Conservation (phyloP, 2,888 invertebrate genomes). For the Andrena fulva region DNA sequence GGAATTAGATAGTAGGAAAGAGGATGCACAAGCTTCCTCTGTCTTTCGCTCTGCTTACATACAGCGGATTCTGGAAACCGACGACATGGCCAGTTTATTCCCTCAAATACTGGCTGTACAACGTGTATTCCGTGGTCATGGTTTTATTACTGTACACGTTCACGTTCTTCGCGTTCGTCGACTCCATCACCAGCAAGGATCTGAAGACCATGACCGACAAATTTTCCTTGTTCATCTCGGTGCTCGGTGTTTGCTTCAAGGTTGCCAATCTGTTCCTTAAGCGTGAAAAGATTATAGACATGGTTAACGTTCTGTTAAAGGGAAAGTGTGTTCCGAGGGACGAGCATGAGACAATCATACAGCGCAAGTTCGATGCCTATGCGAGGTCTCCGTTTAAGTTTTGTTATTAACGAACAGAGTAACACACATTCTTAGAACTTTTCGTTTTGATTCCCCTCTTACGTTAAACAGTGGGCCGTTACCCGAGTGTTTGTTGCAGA, state of each 20-base stretch:
- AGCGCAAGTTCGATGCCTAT: slow-evolving; percentile 50
- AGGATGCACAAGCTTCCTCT: slow-evolving; percentile 53
- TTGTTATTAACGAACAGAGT: slow-evolving; percentile 8
- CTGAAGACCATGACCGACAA: slow-evolving; percentile 61
- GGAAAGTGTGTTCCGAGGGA: slow-evolving; percentile 54
- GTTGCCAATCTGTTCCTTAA: slow-evolving; percentile 58
- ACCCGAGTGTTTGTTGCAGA: slow-evolving; percentile 26
- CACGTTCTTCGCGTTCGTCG: slow-evolving; percentile 42
- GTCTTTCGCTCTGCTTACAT: slow-evolving; percentile 57
- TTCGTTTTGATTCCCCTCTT: too few relatives aligned
- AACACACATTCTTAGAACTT: too few relatives aligned
- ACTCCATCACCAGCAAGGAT: slow-evolving; percentile 43
- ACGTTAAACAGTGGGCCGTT: background rate
- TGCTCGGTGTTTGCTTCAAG: slow-evolving; percentile 66
- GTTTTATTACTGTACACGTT: slow-evolving; percentile 39
- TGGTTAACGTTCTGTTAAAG: slow-evolving; percentile 54
- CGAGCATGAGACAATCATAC: slow-evolving; percentile 56
- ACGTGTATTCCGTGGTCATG: slow-evolving; percentile 55
- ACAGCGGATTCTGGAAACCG: slow-evolving; percentile 65
- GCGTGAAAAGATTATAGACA: slow-evolving; percentile 47
- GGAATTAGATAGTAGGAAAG: background rate
- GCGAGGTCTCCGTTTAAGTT: slow-evolving; percentile 56
- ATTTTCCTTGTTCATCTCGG: slow-evolving; percentile 66
- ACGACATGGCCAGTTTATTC: slow-evolving; percentile 44
- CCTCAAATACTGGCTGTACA: slow-evolving; percentile 55